A percentile compares a stretch with the other conserved stretches of the same genome.
Conservation (phyloP, 2,888 invertebrate species). For the Noctua comes region DNA sequence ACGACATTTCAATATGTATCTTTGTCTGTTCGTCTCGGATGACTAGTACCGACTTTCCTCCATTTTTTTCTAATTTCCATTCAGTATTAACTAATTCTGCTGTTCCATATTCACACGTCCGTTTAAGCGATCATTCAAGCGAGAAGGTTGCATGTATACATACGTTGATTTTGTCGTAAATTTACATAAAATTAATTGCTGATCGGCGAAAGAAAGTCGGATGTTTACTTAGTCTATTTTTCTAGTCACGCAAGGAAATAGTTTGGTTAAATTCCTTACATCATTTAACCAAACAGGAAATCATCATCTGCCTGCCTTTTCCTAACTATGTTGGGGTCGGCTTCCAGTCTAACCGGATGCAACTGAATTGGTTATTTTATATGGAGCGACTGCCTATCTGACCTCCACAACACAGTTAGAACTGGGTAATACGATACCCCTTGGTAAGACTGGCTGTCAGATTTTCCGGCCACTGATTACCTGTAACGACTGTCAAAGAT, state of each 20-base stretch:
- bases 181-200: slow-evolving; percentile 46
- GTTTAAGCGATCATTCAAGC: slow-evolving; percentile 26
- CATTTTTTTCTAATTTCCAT: slow-evolving; percentile 43
- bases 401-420: no score
- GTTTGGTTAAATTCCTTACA: neutral
- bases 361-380: no score
- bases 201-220: slow-evolving; percentile 52
- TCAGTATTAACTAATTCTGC: slow-evolving; percentile 19
- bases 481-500: no score
- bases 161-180: slow-evolving; percentile 22
- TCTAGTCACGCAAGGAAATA: slow-evolving; percentile 38
- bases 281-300: slow-evolving; percentile 2
- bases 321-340: no score
- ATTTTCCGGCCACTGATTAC: no score
- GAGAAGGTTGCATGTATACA: slow-evolving; percentile 45
- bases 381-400: no score
- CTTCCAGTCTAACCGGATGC: no score
- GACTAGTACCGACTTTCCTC: slow-evolving; percentile 65
- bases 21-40: slow-evolving; percentile 51
- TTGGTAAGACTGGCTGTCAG: no score
- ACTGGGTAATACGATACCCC: no score
- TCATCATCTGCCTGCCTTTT: neutral
- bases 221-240: slow-evolving; percentile 35
- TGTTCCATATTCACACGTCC: slow-evolving; percentile 55
- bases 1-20: slow-evolving; percentile 58